Evolutionary conservation across 2,113 vertebrate genomes (phyloP).

Genomic region (Campylorhamphus procurvoides): DNA sequence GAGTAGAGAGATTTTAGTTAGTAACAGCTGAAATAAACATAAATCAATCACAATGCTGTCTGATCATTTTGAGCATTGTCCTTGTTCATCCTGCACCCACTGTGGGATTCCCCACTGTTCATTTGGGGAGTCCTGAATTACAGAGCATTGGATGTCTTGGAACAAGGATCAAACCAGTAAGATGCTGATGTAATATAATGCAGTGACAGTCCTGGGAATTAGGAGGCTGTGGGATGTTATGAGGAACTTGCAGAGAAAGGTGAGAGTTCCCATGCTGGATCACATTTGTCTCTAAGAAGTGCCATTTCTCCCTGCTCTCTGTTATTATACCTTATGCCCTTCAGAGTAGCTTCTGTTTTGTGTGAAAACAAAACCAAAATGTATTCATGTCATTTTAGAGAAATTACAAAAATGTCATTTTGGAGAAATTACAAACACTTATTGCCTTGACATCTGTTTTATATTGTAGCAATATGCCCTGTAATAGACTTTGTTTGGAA

Average conservation of each 20-base stretch:
- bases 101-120: neutral
- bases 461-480: neutral
- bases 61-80: neutral
- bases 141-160: neutral
- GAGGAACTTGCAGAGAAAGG: neutral
- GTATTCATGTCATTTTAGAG: neutral
- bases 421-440: neutral
- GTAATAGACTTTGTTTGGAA: neutral
- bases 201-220: neutral
- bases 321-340: neutral
- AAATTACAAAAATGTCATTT: neutral
- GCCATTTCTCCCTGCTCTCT: neutral
- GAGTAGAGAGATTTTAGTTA: neutral
- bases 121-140: neutral
- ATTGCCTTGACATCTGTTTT: neutral
- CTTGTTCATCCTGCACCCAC: neutral
- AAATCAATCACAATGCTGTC: neutral
- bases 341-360: neutral
- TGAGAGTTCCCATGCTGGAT: neutral
- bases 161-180: neutral
- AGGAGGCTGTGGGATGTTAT: neutral
- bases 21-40: neutral
- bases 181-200: neutral
- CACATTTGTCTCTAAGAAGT: neutral
- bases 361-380: neutral